Evolutionary conservation across 2,888 invertebrate species (phyloP).

Genomic region (Strigamia crassipes): DNA sequence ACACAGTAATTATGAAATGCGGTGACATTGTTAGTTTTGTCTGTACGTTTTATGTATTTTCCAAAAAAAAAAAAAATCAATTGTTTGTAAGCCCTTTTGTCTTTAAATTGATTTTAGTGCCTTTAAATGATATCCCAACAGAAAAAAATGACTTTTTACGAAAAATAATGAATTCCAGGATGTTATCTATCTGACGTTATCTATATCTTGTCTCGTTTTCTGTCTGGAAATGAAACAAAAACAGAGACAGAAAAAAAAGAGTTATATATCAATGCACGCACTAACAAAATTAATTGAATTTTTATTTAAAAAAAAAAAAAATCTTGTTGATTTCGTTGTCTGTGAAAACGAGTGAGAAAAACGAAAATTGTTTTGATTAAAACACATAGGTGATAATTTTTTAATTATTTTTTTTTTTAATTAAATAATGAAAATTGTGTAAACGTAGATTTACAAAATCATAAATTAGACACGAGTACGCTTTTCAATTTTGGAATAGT

Average conservation of each 20-base stretch:
- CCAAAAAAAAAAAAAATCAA: not conserved
- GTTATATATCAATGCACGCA: too few species aligned
- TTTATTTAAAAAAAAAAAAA: not conserved
- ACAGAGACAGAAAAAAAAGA: too few species aligned
- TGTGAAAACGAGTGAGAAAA: not conserved
- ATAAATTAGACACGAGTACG: constrained; percentile 28
- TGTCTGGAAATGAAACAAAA: too few species aligned
- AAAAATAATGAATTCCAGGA: too few species aligned
- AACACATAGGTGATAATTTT: not conserved
- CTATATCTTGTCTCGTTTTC: too few species aligned
- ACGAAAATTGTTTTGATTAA: not conserved
- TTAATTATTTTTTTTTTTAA: not conserved
- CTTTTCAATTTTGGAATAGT: constrained; percentile 42
- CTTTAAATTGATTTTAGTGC: not conserved
- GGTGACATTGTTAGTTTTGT: not conserved
- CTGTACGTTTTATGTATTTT: not conserved
- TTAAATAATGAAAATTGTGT: not conserved
- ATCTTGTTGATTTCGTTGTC: not conserved
- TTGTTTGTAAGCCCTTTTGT: not conserved
- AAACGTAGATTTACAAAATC: not conserved
- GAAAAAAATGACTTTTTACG: too few species aligned
- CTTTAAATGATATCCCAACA: not conserved
- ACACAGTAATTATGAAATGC: too few species aligned
- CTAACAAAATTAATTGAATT: too few species aligned
- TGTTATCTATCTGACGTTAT: too few species aligned